Evolutionary conservation across 2,113 vertebrate species (phyloP).

Genomic region (Pelecanoides urinatrix): DNA sequence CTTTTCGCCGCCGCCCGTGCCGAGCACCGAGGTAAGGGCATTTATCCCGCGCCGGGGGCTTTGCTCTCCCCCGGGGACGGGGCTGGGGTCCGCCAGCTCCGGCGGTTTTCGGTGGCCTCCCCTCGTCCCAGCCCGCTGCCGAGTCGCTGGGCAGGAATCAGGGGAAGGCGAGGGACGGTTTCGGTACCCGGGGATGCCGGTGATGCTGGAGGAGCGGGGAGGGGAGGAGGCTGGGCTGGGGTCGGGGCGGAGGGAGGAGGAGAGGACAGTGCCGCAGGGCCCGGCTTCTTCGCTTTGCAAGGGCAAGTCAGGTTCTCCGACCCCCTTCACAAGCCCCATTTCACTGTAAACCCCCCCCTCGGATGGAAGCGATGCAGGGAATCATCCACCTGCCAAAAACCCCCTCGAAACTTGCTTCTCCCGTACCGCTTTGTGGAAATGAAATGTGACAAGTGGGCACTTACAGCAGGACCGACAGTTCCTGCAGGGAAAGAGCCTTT

Average conservation of each 20-base stretch:
- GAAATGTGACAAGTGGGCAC: accelerated
- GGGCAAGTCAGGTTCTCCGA: not conserved
- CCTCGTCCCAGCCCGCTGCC: not conserved
- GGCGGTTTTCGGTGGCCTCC: accelerated
- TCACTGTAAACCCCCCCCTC: not conserved
- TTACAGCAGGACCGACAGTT: accelerated
- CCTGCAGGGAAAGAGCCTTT: not conserved
- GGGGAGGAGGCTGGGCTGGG: not conserved
- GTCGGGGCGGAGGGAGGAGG: accelerated
- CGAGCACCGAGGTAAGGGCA: not conserved
- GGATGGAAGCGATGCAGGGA: accelerated
- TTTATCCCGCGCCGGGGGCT: accelerated
- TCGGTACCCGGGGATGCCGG: accelerated
- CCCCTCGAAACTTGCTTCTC: not conserved
- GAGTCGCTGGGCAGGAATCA: accelerated
- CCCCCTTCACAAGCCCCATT: not conserved
- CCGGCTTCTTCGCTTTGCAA: accelerated
- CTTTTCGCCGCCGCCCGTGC: accelerated
- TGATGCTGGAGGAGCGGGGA: not conserved
- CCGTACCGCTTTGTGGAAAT: accelerated
- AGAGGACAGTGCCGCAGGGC: not conserved
- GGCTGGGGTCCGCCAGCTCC: not conserved
- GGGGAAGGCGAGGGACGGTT: not conserved
- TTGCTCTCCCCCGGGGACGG: accelerated
- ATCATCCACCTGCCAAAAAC: not conserved